Evolutionary conservation across 2,888 invertebrate species (phyloP), one percentile per base, ranked within the genome.

Genomic region (Pteria penguin): DNA sequence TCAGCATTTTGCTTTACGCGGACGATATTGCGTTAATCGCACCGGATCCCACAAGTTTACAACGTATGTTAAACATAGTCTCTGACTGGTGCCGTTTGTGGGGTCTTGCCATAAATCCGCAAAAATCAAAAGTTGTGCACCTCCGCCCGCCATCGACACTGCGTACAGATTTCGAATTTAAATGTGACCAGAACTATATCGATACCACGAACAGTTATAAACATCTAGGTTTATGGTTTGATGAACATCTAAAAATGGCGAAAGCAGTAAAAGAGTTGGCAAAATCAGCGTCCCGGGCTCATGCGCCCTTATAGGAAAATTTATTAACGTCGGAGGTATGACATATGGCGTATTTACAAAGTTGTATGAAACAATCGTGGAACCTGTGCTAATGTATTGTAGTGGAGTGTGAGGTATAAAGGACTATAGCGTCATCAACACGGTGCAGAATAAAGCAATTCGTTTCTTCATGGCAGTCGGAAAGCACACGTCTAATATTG

Each of bases 171-270:
- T 22, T n/a, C 22, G 2, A 4, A 2, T 71, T 71, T 29, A 29
- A 18, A 2, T 71, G 70, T 62, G 57, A 36, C 1, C n/a, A 22
- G 4, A 18, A 52, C 4, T 22, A n/a, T 65, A 14, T 54, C 26
- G 24, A 72, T 14, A 32, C 14, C 14, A 63, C 26, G 27, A 36
- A 65, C 11, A 52, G 54, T 27, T 72, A 76, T 26, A 76, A 72
- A 32, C 75, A 78, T 52, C 33, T 72, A 60, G 78, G 78, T 4
- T 26, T 78, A 11, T 78, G 78, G 78, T 63, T 78, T 26, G 58
- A 74, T 22, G 72, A 78, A 57, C 57, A 71, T n/a, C 18, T 71
- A 45, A 62, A 22, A 18, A 58, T 72, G 32, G 31, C 11, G 2
- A 63, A 63, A 52, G 31, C 62, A 8, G 26, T 31, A 24, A 3